phyloP scores from a whole-genome alignment of 2,888 invertebrate species.

The Lacanobia wlatinum region DNA sequence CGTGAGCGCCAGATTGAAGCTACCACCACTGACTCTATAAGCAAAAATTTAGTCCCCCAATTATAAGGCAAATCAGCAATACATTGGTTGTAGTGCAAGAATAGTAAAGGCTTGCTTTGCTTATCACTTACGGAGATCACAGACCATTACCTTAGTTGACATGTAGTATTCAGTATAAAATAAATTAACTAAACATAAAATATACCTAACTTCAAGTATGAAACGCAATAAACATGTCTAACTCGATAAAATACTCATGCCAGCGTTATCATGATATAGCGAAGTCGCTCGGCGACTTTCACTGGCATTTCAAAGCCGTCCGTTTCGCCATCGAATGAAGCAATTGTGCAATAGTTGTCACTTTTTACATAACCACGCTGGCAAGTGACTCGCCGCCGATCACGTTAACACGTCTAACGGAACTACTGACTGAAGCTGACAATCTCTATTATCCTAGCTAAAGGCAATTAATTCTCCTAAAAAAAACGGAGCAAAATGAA shows the following conservation, averaged over 20 bases:
- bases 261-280: constrained; percentile 78
- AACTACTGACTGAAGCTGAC: constrained; percentile 43
- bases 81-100: constrained; percentile 5
- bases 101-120: constrained; percentile 6
- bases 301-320: constrained; percentile 87
- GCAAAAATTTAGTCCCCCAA: constrained; percentile 1
- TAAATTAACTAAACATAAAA: constrained; percentile 38
- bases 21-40: constrained; percentile 10
- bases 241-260: constrained; percentile 56
- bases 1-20: neutral
- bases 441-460: constrained; percentile 20
- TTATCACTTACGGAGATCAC: constrained; percentile 31
- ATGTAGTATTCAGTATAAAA: constrained; percentile 29
- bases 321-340: constrained; percentile 89
- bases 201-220: constrained; percentile 30
- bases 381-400: constrained; percentile 67
- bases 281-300: constrained; percentile 89
- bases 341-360: constrained; percentile 89
- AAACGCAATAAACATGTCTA: constrained; percentile 52
- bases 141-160: constrained; percentile 15
- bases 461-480: constrained; percentile 8
- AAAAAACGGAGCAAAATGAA: constrained; percentile 1
- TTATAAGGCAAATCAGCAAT: constrained; percentile 24
- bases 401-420: constrained; percentile 62
- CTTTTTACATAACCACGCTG: constrained; percentile 86